These are phyloP conservation scores for Hydractinia echinata DNA, from an alignment of 30 jellyfish, hydroid and myxozoan species.

Conservation along the genomic window DNA sequence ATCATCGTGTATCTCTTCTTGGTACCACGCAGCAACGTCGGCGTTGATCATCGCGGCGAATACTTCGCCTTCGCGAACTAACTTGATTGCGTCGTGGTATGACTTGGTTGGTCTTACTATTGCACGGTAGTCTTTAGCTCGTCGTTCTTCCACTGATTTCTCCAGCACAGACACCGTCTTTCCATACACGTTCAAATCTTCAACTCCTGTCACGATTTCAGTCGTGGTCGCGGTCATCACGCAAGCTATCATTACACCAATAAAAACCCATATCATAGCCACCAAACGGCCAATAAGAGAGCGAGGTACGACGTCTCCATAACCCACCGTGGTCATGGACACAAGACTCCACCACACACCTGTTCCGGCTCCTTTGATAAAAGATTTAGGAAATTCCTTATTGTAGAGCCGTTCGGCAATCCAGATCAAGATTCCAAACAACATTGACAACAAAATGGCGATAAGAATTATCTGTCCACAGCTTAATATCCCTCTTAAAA, in stretches of 20 bases:
- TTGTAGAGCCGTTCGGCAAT: slow-evolving; percentile 18
- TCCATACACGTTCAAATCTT: slow-evolving; percentile 30
- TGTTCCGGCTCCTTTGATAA: slow-evolving; percentile 34
- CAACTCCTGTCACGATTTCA: slow-evolving; percentile 37
- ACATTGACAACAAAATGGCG: slow-evolving; percentile 24
- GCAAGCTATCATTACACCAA: slow-evolving; percentile 47
- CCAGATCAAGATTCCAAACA: slow-evolving; percentile 41
- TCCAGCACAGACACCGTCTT: slow-evolving; percentile 42
- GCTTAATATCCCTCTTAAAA: slow-evolving; percentile 39
- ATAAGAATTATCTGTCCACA: slow-evolving; percentile 29
- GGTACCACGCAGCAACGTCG: slow-evolving; percentile 43
- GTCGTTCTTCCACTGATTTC: slow-evolving; percentile 25
- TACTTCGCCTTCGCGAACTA: slow-evolving; percentile 33
- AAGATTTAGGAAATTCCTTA: slow-evolving; percentile 23
- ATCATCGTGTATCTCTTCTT: slow-evolving; percentile 36
- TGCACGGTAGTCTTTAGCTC: slow-evolving; percentile 36
- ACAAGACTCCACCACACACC: slow-evolving; percentile 47
- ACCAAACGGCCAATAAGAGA: slow-evolving; percentile 19
- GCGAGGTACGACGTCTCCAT: slow-evolving; percentile 41
- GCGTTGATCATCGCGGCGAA: slow-evolving; percentile 42
- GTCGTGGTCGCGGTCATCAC: slow-evolving; percentile 42
- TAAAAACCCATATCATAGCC: slow-evolving; percentile 32
- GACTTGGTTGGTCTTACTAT: slow-evolving; percentile 24
- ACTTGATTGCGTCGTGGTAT: slow-evolving; percentile 17
- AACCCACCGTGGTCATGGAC: slow-evolving; percentile 47